Evolutionary conservation across 2,888 invertebrate species (phyloP).

Genomic region (Leptopterna dolabrata): DNA sequence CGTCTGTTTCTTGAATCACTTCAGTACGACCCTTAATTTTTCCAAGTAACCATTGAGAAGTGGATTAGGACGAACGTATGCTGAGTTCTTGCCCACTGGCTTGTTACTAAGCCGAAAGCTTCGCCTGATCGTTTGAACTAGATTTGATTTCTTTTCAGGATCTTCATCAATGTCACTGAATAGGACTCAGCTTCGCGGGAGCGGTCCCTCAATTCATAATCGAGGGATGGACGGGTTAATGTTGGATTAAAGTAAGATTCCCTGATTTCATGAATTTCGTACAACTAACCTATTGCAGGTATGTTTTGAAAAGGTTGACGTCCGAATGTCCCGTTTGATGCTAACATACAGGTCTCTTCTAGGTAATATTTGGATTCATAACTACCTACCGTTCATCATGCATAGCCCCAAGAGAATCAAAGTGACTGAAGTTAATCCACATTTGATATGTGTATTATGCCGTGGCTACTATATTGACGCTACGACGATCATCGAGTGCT

Average conservation of each 20-base stretch:
- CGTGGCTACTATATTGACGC: constrained; percentile 95
- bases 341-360: background rate
- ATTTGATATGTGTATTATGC: constrained; percentile 91
- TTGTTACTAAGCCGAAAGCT: background rate
- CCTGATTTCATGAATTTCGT: background rate
- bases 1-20: background rate
- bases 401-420: constrained; percentile 61
- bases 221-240: background rate
- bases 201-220: constrained; percentile 12
- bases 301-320: background rate
- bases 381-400: constrained; percentile 53
- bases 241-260: background rate
- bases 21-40: too few relatives aligned
- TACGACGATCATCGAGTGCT: constrained; percentile 94
- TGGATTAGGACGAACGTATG: background rate
- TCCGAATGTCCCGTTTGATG: background rate
- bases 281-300: too few relatives aligned
- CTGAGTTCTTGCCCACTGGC: background rate
- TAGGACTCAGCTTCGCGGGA: background rate
- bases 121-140: constrained; percentile 1
- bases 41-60: background rate
- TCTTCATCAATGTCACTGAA: constrained; percentile 3
- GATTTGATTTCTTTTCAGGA: constrained; percentile 43
- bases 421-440: constrained; percentile 85
- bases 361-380: background rate